phyloP scores from a whole-genome alignment of 1,140 invertebrate species.

The Drosophila pandora region DNA sequence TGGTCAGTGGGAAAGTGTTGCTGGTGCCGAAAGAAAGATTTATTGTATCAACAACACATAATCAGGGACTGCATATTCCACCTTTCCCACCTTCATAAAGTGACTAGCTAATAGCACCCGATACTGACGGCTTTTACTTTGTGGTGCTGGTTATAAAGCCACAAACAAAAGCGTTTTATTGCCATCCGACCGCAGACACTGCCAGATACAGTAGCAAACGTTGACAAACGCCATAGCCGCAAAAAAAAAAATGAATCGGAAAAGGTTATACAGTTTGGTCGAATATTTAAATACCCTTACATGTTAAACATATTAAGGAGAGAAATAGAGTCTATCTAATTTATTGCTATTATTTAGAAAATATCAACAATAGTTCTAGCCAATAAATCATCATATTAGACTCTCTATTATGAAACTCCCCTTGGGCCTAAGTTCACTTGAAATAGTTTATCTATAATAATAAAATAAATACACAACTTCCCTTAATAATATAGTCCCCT shows the following conservation, averaged over 20 bases:
- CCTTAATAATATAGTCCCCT: neutral
- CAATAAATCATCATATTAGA: too few relatives aligned
- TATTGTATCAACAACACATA: conserved; percentile 45
- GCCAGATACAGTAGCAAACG: conserved; percentile 37
- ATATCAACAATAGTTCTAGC: too few relatives aligned
- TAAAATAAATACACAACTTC: neutral
- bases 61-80: conserved; percentile 22
- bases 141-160: conserved; percentile 43
- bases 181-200: conserved; percentile 55
- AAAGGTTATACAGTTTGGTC: neutral
- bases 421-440: too few relatives aligned
- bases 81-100: conserved; percentile 29
- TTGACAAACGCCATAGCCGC: conserved; percentile 35
- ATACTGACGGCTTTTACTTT: conserved; percentile 45
- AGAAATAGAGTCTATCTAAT: too few relatives aligned
- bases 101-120: conserved; percentile 61
- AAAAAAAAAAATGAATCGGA: conserved; percentile 16
- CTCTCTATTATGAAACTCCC: too few relatives aligned
- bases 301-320: too few relatives aligned
- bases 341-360: too few relatives aligned
- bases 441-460: neutral
- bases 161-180: conserved; percentile 72
- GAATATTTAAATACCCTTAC: conserved; percentile 1
- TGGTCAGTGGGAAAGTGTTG: conserved; percentile 22
- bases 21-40: conserved; percentile 29